These are phyloP conservation scores for Cylloceria caligata DNA, from an alignment of 2,888 invertebrate species.

Conservation along the genomic window DNA sequence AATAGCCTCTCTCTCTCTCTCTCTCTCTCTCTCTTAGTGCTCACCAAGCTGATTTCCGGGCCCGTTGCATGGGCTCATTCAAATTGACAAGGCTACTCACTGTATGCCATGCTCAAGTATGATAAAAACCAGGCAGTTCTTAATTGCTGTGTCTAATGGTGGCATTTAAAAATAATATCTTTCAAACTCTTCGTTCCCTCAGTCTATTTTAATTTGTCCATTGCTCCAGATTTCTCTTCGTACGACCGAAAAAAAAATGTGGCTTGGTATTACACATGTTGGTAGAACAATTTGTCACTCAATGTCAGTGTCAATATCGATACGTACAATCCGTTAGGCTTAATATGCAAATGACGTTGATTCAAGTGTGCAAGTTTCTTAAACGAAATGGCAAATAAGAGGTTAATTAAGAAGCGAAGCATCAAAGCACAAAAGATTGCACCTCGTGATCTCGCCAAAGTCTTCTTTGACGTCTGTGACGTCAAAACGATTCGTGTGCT, in stretches of 20 bases:
- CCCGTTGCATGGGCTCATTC: constrained; percentile 20
- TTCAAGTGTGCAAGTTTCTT: not conserved
- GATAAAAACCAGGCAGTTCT: constrained; percentile 18
- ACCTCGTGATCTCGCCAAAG: not conserved
- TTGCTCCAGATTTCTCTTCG: constrained; percentile 6
- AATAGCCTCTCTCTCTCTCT: constrained; percentile 15
- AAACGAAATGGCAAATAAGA: not conserved
- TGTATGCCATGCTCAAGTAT: not conserved
- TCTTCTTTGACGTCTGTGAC: not conserved
- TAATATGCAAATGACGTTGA: constrained; percentile 12
- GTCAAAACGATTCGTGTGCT: constrained; percentile 17
- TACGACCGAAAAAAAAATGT: constrained; percentile 2
- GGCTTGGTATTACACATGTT: constrained; percentile 17
- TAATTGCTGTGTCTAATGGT: constrained; percentile 52
- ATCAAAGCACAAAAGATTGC: constrained; percentile 11
- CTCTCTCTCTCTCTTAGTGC: not conserved
- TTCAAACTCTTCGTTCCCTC: not conserved
- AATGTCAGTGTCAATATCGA: not conserved
- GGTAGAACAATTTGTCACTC: constrained; percentile 24
- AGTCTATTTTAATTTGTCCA: constrained; percentile 6
- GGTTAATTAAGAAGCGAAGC: constrained; percentile 1
- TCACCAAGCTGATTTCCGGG: constrained; percentile 1
- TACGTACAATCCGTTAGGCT: not conserved
- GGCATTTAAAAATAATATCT: constrained; percentile 24
- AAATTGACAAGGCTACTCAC: constrained; percentile 35